Evolutionary conservation across 2,113 vertebrate genomes (phyloP).

Genomic region (Hystrix cristata): DNA sequence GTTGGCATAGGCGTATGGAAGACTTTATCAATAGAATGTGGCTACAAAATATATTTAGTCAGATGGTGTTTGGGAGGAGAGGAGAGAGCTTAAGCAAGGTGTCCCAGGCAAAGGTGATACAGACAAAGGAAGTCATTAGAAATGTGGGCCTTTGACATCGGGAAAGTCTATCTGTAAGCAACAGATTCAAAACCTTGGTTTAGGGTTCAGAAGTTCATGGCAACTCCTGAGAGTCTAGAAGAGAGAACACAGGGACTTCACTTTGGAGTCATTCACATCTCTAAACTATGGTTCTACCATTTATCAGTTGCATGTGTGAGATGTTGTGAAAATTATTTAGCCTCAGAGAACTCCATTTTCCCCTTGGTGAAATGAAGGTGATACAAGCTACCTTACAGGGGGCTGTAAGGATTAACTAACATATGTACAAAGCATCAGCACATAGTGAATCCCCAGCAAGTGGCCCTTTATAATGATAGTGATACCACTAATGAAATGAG

Average conservation of each 20-base stretch:
- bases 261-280: neutral
- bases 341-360: constrained; percentile 1
- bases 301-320: neutral
- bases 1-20: neutral
- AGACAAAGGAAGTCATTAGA: neutral
- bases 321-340: neutral
- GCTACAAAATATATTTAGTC: neutral
- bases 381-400: neutral
- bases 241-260: neutral
- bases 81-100: neutral
- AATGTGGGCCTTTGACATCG: neutral
- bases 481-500: neutral
- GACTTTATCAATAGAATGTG: neutral
- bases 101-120: neutral
- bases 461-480: neutral
- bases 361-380: neutral
- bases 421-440: neutral
- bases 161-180: neutral
- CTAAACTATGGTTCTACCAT: neutral
- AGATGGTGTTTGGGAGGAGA: neutral
- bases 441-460: neutral
- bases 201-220: neutral
- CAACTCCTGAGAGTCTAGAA: neutral
- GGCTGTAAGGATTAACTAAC: neutral
- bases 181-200: neutral